These are phyloP conservation scores for Sinodicranocentrus sp. DNA, from an alignment of 2,888 invertebrate genomes.

Conservation along the genomic window DNA sequence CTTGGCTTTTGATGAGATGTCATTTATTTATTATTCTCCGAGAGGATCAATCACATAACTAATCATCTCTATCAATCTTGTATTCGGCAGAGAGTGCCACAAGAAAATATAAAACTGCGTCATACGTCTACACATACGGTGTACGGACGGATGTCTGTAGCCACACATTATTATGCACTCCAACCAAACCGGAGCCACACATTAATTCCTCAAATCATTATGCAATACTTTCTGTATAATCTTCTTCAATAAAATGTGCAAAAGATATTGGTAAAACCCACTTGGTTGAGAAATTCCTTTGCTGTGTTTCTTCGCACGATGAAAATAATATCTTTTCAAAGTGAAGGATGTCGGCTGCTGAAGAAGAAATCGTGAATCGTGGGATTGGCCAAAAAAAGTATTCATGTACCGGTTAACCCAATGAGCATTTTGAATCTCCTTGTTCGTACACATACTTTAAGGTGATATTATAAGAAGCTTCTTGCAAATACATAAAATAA, in stretches of 20 bases:
- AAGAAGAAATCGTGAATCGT: slow-evolving; percentile 15
- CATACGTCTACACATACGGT: no score
- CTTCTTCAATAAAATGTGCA: slow-evolving; percentile 13
- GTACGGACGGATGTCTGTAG: no score
- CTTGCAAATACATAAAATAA: slow-evolving; percentile 29
- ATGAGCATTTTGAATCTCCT: background rate
- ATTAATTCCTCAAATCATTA: slow-evolving; percentile 4
- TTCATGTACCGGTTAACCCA: background rate
- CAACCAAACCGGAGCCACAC: background rate
- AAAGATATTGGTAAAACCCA: background rate
- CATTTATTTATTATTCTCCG: slow-evolving; percentile 21
- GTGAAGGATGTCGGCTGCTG: background rate
- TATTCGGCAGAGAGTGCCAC: no score
- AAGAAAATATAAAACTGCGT: background rate
- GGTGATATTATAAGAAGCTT: no score
- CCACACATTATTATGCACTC: slow-evolving; percentile 18
- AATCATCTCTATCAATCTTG: slow-evolving; percentile 15
- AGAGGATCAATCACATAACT: slow-evolving; percentile 30
- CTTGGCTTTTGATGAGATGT: slow-evolving; percentile 20
- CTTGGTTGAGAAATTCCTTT: no score
- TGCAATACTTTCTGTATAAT: slow-evolving; percentile 3
- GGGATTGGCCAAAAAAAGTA: slow-evolving; percentile 34
- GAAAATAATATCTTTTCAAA: background rate
- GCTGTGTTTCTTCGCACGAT: no score
- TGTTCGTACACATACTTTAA: no score